These are phyloP conservation scores for Pandemis corylana DNA, from an alignment of 2,888 invertebrate species.

Conservation along the genomic window DNA sequence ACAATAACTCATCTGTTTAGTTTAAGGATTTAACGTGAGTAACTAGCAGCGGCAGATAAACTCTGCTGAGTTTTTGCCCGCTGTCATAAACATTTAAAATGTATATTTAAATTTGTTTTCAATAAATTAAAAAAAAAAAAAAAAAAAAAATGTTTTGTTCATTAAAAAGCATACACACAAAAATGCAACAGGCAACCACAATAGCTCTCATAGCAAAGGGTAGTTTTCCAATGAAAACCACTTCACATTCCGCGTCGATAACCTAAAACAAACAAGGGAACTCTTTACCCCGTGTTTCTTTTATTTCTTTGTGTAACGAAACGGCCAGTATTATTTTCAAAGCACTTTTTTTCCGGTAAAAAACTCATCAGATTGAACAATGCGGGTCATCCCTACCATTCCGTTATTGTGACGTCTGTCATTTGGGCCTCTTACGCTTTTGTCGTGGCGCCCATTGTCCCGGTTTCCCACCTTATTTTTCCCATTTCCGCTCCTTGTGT, in stretches of 20 bases:
- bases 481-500: neutral
- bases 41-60: too few species aligned
- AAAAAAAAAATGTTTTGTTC: too few species aligned
- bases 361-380: constrained; percentile 54
- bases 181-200: neutral
- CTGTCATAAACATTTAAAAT: too few species aligned
- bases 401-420: constrained; percentile 40
- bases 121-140: too few species aligned
- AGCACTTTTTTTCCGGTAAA: constrained; percentile 46
- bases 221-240: neutral
- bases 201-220: too few species aligned
- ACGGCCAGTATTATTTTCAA: constrained; percentile 20
- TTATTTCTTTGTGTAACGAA: neutral
- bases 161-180: neutral
- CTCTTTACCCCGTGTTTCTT: neutral
- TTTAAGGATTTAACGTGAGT: too few species aligned
- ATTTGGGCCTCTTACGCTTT: constrained; percentile 38
- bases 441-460: constrained; percentile 35
- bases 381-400: constrained; percentile 48
- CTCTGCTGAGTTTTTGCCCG: too few species aligned
- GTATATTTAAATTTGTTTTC: too few species aligned
- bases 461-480: constrained; percentile 5
- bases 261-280: neutral
- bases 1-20: too few species aligned
- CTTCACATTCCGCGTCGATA: neutral